Percentiles rank a stretch among this genome's conserved stretches.
Evolutionary conservation across 2,888 invertebrate genomes (phyloP).

Genomic region (Pasiphila rectangulata): DNA sequence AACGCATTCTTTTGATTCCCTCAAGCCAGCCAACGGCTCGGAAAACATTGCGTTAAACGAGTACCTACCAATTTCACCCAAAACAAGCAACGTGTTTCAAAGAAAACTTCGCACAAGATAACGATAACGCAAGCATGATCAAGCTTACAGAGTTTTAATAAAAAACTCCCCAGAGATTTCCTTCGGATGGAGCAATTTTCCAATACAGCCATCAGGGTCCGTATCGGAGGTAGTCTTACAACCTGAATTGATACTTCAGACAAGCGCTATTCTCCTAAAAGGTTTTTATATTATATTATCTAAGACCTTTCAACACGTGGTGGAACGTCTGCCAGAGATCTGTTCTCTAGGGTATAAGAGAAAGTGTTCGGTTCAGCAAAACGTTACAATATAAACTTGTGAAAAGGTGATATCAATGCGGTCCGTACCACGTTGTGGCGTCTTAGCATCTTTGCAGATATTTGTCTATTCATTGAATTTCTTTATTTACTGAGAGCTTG

Average conservation of each 20-base stretch:
- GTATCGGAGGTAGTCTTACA: slow-evolving; percentile 71
- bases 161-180: slow-evolving; percentile 62
- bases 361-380: slow-evolving; percentile 45
- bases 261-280: slow-evolving; percentile 78
- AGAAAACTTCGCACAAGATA: slow-evolving; percentile 37
- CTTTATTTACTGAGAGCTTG: slow-evolving; percentile 10
- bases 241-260: slow-evolving; percentile 79
- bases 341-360: slow-evolving; percentile 54
- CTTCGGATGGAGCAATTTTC: slow-evolving; percentile 64
- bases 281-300: slow-evolving; percentile 80
- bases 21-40: slow-evolving; percentile 52
- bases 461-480: slow-evolving; percentile 29
- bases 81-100: slow-evolving; percentile 2
- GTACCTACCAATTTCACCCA: slow-evolving; percentile 16
- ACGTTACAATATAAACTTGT: slow-evolving; percentile 48
- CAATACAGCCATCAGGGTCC: slow-evolving; percentile 71
- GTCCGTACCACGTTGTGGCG: slow-evolving; percentile 34
- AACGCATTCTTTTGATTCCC: slow-evolving; percentile 64
- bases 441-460: slow-evolving; percentile 14
- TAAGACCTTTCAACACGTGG: slow-evolving; percentile 75
- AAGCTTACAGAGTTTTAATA: slow-evolving; percentile 64
- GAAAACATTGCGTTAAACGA: slow-evolving; percentile 61
- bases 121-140: slow-evolving; percentile 48
- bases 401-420: slow-evolving; percentile 45
- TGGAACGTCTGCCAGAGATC: slow-evolving; percentile 71